Percentiles rank a stretch among this genome's conserved stretches.
These are phyloP conservation scores for Cyclophora punctaria DNA, from an alignment of 2,888 invertebrate species.

Conservation along the genomic window DNA sequence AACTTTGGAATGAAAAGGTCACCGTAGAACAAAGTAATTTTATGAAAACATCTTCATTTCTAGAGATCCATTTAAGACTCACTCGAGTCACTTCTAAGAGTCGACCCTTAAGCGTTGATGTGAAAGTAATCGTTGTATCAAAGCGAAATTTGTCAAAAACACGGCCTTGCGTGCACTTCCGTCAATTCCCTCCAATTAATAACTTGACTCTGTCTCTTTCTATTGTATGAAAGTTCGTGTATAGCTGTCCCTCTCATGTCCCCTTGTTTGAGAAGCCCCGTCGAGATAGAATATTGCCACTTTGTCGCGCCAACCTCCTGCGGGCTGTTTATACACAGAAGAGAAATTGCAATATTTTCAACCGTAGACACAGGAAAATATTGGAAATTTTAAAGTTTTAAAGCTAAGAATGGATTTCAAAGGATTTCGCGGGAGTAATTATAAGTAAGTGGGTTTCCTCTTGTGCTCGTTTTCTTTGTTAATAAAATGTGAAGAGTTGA, in stretches of 20 bases:
- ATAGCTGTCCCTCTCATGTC: slow-evolving; percentile 38
- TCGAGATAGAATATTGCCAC: slow-evolving; percentile 73
- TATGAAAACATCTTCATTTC: slow-evolving; percentile 25
- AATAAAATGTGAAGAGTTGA: background rate
- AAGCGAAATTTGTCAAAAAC: slow-evolving; percentile 75
- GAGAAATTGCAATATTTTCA: slow-evolving; percentile 67
- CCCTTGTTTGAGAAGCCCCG: slow-evolving; percentile 73
- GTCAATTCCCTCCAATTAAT: slow-evolving; percentile 75
- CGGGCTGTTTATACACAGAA: slow-evolving; percentile 56
- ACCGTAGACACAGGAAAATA: slow-evolving; percentile 42
- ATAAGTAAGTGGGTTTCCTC: background rate
- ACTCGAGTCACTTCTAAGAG: slow-evolving; percentile 37
- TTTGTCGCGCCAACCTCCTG: slow-evolving; percentile 67
- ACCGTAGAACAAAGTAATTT: too few relatives aligned
- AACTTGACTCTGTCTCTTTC: slow-evolving; percentile 46
- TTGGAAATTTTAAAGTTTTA: slow-evolving; percentile 31
- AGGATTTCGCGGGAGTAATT: slow-evolving; percentile 8
- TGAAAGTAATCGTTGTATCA: slow-evolving; percentile 73
- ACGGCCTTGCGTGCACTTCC: slow-evolving; percentile 65
- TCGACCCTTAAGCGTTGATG: slow-evolving; percentile 61
- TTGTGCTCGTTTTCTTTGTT: background rate
- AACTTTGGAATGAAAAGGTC: too few relatives aligned
- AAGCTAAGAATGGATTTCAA: slow-evolving; percentile 8
- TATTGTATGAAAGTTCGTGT: slow-evolving; percentile 19
- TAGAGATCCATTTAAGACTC: slow-evolving; percentile 32